phyloP scores from a whole-genome alignment of 1,140 invertebrate species.

The Drosophila melanogaster region Release_6_plus_ISO1_MT NC_004354.4:16240501-16241000 shows the following conservation, averaged over 20 bases:
- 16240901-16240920: constrained; percentile 78
- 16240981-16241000: constrained; percentile 47
- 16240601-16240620: no score
- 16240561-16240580: not conserved
- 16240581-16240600: no score
- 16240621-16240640: no score
- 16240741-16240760: constrained; percentile 31
- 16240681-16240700: not conserved
- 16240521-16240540: constrained; percentile 1
- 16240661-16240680: not conserved
- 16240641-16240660: not conserved
- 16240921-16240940: constrained; percentile 76
- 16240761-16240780: constrained; percentile 28
- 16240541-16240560: not conserved
- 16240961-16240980: constrained; percentile 52
- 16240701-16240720: not conserved
- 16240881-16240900: constrained; percentile 28
- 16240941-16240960: constrained; percentile 61
- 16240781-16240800: constrained; percentile 66
- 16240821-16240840: constrained; percentile 42
- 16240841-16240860: constrained; percentile 61
- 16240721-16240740: constrained; percentile 24
- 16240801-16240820: constrained; percentile 15
- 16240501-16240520: not conserved
- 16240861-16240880: constrained; percentile 36